Percentiles rank a stretch among this genome's conserved stretches.
Conservation (phyloP, 2,797 vertebrate species). For the Artibeus jamaicensis region DNA sequence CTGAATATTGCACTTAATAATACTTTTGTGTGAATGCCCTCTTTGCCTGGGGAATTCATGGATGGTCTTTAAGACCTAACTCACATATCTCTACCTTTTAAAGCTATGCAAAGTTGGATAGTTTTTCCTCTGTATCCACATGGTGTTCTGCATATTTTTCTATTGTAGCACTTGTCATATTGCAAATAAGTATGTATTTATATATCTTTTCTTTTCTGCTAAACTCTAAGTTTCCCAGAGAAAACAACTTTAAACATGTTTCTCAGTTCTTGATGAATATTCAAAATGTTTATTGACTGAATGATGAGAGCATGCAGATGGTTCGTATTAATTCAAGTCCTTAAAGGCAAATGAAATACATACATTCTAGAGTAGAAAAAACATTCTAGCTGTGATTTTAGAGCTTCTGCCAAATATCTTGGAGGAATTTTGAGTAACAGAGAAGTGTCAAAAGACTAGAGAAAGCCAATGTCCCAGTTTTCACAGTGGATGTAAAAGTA, state of each 20-base stretch:
- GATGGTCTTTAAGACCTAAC: neutral
- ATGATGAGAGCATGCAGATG: neutral
- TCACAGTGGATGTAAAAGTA: neutral
- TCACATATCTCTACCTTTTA: neutral
- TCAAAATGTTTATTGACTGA: slow-evolving; percentile 51
- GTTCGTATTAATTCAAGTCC: slow-evolving; percentile 16
- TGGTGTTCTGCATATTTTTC: neutral
- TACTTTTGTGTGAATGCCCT: neutral
- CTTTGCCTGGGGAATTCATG: neutral
- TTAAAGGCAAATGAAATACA: slow-evolving; percentile 42
- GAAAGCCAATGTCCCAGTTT: neutral
- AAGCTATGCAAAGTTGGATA: neutral
- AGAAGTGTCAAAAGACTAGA: neutral
- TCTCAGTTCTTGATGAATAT: neutral
- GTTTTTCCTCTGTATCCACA: neutral
- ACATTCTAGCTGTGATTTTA: neutral
- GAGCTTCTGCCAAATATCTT: neutral
- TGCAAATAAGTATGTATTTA: slow-evolving; percentile 37
- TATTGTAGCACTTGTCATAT: neutral
- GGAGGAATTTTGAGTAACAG: neutral
- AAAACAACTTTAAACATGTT: slow-evolving; percentile 30
- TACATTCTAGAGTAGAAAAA: neutral
- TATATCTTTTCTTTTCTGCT: neutral
- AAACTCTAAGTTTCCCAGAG: neutral
- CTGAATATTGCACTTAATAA: neutral